phyloP scores from a whole-genome alignment of 2,888 invertebrate genomes.

The Drosophila barbarae region DNA sequence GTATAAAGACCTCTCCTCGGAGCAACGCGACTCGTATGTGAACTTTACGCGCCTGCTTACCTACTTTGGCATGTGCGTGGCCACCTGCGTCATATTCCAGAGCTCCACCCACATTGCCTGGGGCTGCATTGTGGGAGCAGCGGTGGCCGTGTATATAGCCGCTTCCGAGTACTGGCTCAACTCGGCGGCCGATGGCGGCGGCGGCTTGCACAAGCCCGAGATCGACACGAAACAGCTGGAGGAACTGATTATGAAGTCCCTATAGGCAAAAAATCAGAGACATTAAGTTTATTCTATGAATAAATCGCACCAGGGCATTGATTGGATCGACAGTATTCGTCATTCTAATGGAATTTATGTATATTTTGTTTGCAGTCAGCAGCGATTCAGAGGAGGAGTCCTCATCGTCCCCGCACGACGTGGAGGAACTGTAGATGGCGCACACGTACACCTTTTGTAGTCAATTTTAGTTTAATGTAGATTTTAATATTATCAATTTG shows the following conservation, averaged over 20 bases:
- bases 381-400: constrained; percentile 5
- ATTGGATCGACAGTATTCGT: constrained; percentile 48
- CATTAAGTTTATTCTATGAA: constrained; percentile 75
- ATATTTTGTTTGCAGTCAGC: constrained; percentile 39
- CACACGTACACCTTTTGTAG: constrained; percentile 29
- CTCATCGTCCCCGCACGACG: constrained; percentile 20
- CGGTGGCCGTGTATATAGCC: constrained; percentile 90
- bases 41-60: constrained; percentile 88
- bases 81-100: constrained; percentile 92
- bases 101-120: constrained; percentile 88
- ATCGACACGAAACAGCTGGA: constrained; percentile 78
- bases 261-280: constrained; percentile 55
- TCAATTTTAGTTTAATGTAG: constrained; percentile 46
- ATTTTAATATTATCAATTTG: constrained; percentile 24
- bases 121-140: constrained; percentile 88
- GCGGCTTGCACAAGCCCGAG: constrained; percentile 68
- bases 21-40: constrained; percentile 82
- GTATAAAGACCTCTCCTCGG: constrained; percentile 79
- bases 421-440: constrained; percentile 36
- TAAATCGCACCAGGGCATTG: constrained; percentile 53
- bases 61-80: constrained; percentile 90
- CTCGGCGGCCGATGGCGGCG: constrained; percentile 64
- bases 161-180: constrained; percentile 89
- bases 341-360: constrained; percentile 25
- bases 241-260: constrained; percentile 79